Evolutionary conservation across 2,888 invertebrate species (phyloP).

Genomic region (Cheilosia impressa): DNA sequence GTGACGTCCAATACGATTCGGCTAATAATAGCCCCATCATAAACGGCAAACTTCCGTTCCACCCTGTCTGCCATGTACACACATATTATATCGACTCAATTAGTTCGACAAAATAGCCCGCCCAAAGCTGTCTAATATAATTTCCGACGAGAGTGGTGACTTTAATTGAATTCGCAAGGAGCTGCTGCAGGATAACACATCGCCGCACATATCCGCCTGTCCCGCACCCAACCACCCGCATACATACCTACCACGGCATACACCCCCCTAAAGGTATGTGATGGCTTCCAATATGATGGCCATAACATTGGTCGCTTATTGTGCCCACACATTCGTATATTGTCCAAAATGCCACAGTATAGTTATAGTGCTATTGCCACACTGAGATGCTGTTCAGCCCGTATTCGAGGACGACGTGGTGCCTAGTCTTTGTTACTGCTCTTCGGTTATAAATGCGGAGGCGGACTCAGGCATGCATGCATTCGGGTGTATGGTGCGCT

Average conservation of each 20-base stretch:
- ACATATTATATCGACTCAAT: constrained; percentile 54
- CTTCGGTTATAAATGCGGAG: background rate
- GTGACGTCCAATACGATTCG: background rate
- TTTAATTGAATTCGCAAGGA: constrained; percentile 63
- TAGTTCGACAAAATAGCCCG: constrained; percentile 48
- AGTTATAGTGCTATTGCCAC: background rate
- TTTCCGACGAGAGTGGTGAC: constrained; percentile 56
- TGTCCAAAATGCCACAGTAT: constrained; percentile 4
- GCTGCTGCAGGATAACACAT: constrained; percentile 29
- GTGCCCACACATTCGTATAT: constrained; percentile 17
- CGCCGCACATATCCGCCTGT: constrained; percentile 1
- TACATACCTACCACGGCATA: background rate
- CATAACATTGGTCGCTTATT: constrained; percentile 26
- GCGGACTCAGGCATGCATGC: constrained; percentile 45
- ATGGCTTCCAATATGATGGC: constrained; percentile 31
- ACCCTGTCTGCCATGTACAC: constrained; percentile 38
- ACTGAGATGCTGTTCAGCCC: background rate
- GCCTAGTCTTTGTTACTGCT: constrained; percentile 15
- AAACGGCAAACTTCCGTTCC: constrained; percentile 51
- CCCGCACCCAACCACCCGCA: no score
- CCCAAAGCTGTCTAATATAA: constrained; percentile 59
- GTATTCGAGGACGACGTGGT: constrained; percentile 29
- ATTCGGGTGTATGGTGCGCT: constrained; percentile 9
- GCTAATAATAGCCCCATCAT: constrained; percentile 52
- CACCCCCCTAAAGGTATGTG: constrained; percentile 15